phyloP scores from a whole-genome alignment of 1,140 invertebrate genomes.

The Drosophila suzukii region DNA sequence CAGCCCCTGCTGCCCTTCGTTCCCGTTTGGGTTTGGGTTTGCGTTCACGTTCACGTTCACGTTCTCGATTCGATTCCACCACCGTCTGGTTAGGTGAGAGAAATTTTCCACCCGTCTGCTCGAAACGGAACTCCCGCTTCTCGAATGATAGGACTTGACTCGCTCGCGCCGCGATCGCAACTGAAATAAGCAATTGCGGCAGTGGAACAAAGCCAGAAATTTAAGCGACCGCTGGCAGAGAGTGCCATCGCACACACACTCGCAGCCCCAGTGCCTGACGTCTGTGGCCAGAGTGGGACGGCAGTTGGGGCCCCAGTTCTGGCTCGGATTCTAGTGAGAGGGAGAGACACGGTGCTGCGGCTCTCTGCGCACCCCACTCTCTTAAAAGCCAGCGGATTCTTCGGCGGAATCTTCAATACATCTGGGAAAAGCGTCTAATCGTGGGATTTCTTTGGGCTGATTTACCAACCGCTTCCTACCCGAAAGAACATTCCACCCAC shows the following conservation, averaged over 20 bases:
- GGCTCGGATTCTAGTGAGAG: slow-evolving; percentile 34
- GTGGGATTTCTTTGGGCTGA: neutral
- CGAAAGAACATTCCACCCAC: neutral
- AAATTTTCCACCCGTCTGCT: slow-evolving; percentile 76
- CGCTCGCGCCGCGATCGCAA: slow-evolving; percentile 72
- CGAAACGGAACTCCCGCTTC: slow-evolving; percentile 24
- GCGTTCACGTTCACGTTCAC: slow-evolving; percentile 21
- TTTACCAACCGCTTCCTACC: slow-evolving; percentile 4
- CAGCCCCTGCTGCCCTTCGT: slow-evolving; percentile 20
- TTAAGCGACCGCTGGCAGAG: slow-evolving; percentile 27
- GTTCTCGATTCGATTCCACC: slow-evolving; percentile 61
- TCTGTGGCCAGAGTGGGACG: slow-evolving; percentile 19
- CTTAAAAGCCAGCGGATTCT: slow-evolving; percentile 6
- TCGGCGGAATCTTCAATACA: slow-evolving; percentile 10
- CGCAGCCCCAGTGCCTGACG: slow-evolving; percentile 6
- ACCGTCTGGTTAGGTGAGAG: slow-evolving; percentile 34
- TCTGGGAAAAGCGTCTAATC: slow-evolving; percentile 14
- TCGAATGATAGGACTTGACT: slow-evolving; percentile 52
- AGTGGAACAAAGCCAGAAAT: slow-evolving; percentile 67
- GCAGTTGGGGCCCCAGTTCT: slow-evolving; percentile 24
- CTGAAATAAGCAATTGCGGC: slow-evolving; percentile 59
- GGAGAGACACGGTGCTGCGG: neutral
- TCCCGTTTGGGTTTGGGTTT: slow-evolving; percentile 18
- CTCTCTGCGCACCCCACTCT: neutral
- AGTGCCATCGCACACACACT: slow-evolving; percentile 17